Percentiles rank a stretch among this genome's conserved stretches.
These are phyloP conservation scores for Chitala chitala DNA, from an alignment of 2,113 vertebrate species.

Conservation along the genomic window DNA sequence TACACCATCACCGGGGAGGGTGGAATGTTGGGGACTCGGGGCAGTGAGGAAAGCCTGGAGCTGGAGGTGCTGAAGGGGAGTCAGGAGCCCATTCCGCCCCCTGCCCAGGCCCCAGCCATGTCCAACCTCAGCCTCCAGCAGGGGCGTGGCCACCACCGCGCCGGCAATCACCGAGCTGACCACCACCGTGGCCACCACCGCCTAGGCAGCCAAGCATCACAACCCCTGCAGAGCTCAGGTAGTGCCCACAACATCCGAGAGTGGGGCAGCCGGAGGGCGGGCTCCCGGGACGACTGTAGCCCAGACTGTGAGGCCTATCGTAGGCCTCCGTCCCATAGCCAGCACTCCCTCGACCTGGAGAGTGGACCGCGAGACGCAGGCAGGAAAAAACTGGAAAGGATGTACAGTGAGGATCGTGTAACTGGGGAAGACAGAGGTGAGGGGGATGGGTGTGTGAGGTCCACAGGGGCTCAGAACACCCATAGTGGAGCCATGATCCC, in stretches of 20 bases:
- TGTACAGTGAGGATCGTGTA: constrained; percentile 83
- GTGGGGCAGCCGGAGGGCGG: constrained; percentile 64
- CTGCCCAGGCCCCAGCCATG: constrained; percentile 15
- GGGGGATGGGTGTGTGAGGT: not conserved
- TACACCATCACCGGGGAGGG: constrained; percentile 87
- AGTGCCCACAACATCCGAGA: constrained; percentile 64
- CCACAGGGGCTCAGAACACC: not conserved
- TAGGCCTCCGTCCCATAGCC: constrained; percentile 66
- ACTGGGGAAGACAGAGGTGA: constrained; percentile 66
- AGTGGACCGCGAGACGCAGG: constrained; percentile 60
- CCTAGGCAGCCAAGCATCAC: constrained; percentile 54
- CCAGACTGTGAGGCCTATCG: constrained; percentile 73
- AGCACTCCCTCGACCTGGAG: constrained; percentile 77
- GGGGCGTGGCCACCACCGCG: constrained; percentile 39
- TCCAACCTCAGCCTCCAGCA: constrained; percentile 37
- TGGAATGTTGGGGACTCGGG: constrained; percentile 70
- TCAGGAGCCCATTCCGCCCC: constrained; percentile 42
- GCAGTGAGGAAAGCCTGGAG: constrained; percentile 74
- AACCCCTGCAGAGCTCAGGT: constrained; percentile 67
- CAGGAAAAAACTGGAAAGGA: constrained; percentile 83
- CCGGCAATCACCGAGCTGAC: not conserved
- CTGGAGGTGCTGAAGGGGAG: constrained; percentile 77
- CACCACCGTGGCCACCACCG: constrained; percentile 42
- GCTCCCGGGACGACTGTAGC: constrained; percentile 73
- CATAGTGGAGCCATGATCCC: not conserved